Evolutionary conservation across 2,888 invertebrate species (phyloP).

Genomic region (Pachydiplax longipennis): DNA sequence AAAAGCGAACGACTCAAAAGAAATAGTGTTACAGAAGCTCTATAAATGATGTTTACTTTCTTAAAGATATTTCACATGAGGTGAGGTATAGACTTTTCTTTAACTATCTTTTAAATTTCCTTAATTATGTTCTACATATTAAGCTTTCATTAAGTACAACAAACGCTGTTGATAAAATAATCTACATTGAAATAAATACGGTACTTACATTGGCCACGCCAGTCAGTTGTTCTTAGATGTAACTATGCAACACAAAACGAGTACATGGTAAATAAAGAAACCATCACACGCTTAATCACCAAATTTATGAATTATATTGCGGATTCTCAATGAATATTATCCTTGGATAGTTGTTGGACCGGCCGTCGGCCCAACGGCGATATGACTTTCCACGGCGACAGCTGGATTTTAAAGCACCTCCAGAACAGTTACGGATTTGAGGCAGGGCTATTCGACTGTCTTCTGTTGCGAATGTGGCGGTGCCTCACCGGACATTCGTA

Average conservation of each 20-base stretch:
- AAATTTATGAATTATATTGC: too few species aligned
- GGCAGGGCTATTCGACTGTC: conserved; percentile 8
- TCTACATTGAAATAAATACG: neutral
- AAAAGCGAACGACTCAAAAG: too few species aligned
- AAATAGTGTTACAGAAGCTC: too few species aligned
- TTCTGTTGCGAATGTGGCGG: conserved; percentile 8
- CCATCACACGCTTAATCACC: neutral
- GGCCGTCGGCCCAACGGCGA: conserved; percentile 6
- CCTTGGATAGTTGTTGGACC: neutral
- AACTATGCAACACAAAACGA: neutral
- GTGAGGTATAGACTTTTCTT: too few species aligned
- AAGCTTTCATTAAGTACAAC: neutral
- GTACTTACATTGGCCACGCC: conserved; percentile 3
- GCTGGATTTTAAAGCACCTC: conserved; percentile 27
- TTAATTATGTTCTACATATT: too few species aligned
- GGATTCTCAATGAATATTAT: neutral
- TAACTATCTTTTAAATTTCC: too few species aligned
- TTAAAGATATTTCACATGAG: too few species aligned
- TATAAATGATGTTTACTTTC: too few species aligned
- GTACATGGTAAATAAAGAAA: neutral
- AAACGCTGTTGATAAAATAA: neutral
- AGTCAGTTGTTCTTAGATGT: neutral
- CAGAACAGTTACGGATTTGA: conserved; percentile 10
- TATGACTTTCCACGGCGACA: neutral
- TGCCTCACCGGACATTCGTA: neutral